Percentiles rank a stretch among this genome's conserved stretches.
Evolutionary conservation across 1,140 invertebrate genomes (phyloP).

Genomic region (Asbolus verrucosus): DNA sequence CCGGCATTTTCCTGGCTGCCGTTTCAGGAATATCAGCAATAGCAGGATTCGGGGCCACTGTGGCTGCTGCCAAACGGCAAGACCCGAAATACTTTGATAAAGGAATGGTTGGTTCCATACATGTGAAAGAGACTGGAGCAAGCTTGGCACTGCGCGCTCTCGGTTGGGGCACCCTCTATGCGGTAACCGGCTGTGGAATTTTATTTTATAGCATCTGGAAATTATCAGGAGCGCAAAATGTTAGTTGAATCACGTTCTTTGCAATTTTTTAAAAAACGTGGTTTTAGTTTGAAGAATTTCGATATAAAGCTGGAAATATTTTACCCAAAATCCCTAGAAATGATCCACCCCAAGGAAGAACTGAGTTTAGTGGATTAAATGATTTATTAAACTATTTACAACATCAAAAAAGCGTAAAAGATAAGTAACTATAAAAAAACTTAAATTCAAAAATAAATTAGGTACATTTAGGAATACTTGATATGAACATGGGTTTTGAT

Average conservation of each 20-base stretch:
- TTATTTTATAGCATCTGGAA: constrained; percentile 91
- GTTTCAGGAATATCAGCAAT: constrained; percentile 84
- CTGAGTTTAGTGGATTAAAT: constrained; percentile 86
- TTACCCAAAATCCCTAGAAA: constrained; percentile 85
- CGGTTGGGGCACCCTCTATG: constrained; percentile 88
- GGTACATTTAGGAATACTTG: not conserved
- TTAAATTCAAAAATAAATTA: too few species aligned
- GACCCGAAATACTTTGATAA: constrained; percentile 85
- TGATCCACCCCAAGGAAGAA: constrained; percentile 83
- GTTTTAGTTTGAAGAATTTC: constrained; percentile 77
- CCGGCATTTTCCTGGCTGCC: constrained; percentile 79
- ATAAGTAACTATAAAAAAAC: too few species aligned
- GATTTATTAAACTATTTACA: constrained; percentile 84
- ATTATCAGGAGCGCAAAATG: constrained; percentile 84
- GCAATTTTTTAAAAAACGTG: constrained; percentile 7
- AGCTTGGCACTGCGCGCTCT: constrained; percentile 85
- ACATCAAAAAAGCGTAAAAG: constrained; percentile 64
- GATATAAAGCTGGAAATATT: constrained; percentile 76
- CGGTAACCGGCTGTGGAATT: constrained; percentile 82
- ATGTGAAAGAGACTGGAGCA: constrained; percentile 80
- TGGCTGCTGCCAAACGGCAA: constrained; percentile 81
- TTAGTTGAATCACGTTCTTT: constrained; percentile 62
- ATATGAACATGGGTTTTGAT: constrained; percentile 1
- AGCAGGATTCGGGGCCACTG: constrained; percentile 83
- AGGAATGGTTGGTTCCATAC: constrained; percentile 74